Percentiles rank a stretch among this genome's conserved stretches.
Evolutionary conservation across 2,113 vertebrate genomes (phyloP).

Genomic region (Orycteropus afer): DNA sequence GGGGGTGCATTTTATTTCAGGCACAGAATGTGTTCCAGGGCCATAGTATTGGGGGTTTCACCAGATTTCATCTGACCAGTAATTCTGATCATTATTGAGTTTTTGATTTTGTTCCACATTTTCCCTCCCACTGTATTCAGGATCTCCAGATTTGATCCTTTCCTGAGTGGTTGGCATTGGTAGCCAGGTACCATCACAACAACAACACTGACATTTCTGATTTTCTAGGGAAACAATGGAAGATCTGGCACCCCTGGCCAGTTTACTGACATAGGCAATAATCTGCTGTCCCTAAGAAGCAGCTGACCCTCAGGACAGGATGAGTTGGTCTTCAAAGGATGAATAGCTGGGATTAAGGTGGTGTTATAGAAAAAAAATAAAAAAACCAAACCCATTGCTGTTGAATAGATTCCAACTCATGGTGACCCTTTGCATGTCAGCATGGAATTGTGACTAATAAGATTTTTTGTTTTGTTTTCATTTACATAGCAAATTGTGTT

Average conservation of each 20-base stretch:
- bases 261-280: not conserved
- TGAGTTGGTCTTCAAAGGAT: not conserved
- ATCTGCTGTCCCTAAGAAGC: not conserved
- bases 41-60: too few species aligned
- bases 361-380: not conserved
- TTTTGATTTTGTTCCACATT: too few species aligned
- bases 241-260: not conserved
- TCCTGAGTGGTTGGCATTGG: too few species aligned
- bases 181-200: too few species aligned
- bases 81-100: too few species aligned
- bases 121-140: too few species aligned
- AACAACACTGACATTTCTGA: not conserved
- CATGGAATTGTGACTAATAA: not conserved
- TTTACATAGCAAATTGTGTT: not conserved
- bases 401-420: not conserved
- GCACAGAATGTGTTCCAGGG: too few species aligned
- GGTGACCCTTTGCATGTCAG: not conserved
- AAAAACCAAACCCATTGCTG: not conserved
- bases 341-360: too few species aligned
- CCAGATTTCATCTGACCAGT: too few species aligned
- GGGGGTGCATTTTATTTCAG: too few species aligned
- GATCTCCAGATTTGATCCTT: too few species aligned
- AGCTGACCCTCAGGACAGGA: not conserved
- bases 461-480: too few species aligned
- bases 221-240: not conserved